Base-by-base conservation (phyloP, 1,140 invertebrate species). In the Apis laboriosa region DNA sequence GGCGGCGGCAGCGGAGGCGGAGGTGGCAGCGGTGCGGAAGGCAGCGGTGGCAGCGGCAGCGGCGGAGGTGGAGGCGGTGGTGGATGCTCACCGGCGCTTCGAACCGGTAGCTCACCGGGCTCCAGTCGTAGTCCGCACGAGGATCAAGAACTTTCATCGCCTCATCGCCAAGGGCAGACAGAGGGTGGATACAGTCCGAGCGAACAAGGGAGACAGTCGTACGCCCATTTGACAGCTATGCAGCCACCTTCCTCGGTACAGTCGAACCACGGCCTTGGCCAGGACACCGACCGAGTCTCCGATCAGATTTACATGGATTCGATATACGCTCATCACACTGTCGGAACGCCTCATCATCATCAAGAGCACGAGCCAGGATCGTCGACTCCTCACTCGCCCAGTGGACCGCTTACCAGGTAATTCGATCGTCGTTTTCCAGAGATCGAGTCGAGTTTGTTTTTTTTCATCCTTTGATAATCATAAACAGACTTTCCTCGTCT, bases 191-290 rank as follows among this genome's bases (percentile, higher is more conserved):
- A 93, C 77, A 93, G 92, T n/a, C 91, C 87, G 7, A 89, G 73
- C 55, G 93, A 93, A 19, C 92, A 92, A 24, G 80, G 83, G 7
- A 86, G 92, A n/a, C 92, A 93, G 3, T 92, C 88, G 43, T 93
- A 93, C 75, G 92, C 93, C 0, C 93, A 94, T 77, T 84, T 94
- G 11, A 93, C 93, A 0, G 83, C 93, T 0, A 92, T 94, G 92
- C 93, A 94, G 63, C 91, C 92, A 24, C 87, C 90, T 0, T 60
- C 87, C 2, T 84, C 91, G 9, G 88, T 92, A 0, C 91, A 91
- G 68, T 28, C 70, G 1, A 90, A 86, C 61, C 92, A 93, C 73
- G 84, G 76, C 12, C n/a, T 84, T 9, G 74, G 89, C 5, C 91
- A 90, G 63, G 90, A 93, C 12, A 24, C 43, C 9, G 91, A 92